phyloP scores from a whole-genome alignment of 2,797 vertebrate species.

The Bryconaethiops microstoma region DNA sequence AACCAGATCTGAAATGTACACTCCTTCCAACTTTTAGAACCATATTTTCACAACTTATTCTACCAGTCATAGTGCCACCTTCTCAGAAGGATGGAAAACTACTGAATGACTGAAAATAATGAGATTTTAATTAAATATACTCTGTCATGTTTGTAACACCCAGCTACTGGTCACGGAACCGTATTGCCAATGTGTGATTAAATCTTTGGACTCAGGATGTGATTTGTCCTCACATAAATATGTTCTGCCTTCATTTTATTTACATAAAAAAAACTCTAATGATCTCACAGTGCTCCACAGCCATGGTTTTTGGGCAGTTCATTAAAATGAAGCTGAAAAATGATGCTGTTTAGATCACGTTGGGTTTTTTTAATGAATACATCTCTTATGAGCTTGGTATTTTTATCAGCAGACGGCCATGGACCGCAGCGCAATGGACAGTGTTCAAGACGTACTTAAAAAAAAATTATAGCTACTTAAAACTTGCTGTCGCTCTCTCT shows the following conservation, averaged over 20 bases:
- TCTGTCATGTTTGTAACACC: neutral
- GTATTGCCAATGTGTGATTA: neutral
- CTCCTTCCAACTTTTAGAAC: neutral
- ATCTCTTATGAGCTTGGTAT: conserved; percentile 12
- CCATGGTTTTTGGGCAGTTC: neutral
- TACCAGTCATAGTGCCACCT: conserved; percentile 18
- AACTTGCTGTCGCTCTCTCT: neutral
- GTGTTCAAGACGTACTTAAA: conserved; percentile 23
- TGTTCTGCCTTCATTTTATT: neutral
- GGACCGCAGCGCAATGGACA: neutral
- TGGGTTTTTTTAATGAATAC: conserved; percentile 2
- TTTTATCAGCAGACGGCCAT: conserved; percentile 19
- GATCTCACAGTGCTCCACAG: neutral
- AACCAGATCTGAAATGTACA: neutral
- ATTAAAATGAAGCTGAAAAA: conserved; percentile 16
- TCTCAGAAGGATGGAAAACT: conserved; percentile 10
- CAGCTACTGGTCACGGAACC: neutral
- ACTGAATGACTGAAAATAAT: neutral
- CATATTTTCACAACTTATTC: conserved; percentile 37
- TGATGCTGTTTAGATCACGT: conserved; percentile 12
- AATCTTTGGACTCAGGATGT: neutral
- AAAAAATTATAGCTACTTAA: neutral
- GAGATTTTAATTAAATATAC: conserved; percentile 9
- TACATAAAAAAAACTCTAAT: neutral
- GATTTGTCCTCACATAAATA: neutral